Evolutionary conservation across 2,113 vertebrate genomes (phyloP).

Genomic region (Sceloporus undulatus): DNA sequence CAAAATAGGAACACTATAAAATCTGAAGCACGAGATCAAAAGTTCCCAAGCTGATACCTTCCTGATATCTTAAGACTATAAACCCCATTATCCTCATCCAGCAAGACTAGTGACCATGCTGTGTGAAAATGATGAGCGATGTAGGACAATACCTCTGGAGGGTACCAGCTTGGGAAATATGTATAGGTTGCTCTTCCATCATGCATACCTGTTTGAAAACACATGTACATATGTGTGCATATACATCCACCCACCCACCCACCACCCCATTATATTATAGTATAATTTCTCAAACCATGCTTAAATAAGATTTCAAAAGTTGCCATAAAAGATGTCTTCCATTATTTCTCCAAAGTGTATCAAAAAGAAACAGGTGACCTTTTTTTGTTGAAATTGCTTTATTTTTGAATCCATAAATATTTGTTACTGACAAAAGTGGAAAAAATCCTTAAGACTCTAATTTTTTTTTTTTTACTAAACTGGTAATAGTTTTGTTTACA

Average conservation of each 20-base stretch:
- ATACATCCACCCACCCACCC: conserved; percentile 23
- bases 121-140: no score
- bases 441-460: conserved; percentile 86
- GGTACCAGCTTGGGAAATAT: no score
- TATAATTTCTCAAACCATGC: conserved; percentile 43
- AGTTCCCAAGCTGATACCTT: no score
- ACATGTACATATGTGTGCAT: conserved; percentile 3
- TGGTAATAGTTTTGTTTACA: conserved; percentile 80
- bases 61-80: no score
- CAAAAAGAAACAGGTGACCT: conserved; percentile 43
- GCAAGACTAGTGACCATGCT: no score
- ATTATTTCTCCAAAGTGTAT: conserved; percentile 35
- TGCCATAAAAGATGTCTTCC: conserved; percentile 47
- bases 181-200: no score
- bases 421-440: conserved; percentile 89
- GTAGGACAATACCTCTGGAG: no score
- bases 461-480: conserved; percentile 79
- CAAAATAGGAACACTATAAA: neutral
- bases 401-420: conserved; percentile 88
- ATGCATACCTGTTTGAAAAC: neutral
- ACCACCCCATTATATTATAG: conserved; percentile 28
- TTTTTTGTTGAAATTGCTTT: conserved; percentile 83
- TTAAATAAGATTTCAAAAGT: conserved; percentile 59
- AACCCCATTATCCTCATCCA: no score
- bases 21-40: no score